Evolutionary conservation across 2,113 vertebrate genomes (phyloP).

Genomic region (Oriolus oriolus): DNA sequence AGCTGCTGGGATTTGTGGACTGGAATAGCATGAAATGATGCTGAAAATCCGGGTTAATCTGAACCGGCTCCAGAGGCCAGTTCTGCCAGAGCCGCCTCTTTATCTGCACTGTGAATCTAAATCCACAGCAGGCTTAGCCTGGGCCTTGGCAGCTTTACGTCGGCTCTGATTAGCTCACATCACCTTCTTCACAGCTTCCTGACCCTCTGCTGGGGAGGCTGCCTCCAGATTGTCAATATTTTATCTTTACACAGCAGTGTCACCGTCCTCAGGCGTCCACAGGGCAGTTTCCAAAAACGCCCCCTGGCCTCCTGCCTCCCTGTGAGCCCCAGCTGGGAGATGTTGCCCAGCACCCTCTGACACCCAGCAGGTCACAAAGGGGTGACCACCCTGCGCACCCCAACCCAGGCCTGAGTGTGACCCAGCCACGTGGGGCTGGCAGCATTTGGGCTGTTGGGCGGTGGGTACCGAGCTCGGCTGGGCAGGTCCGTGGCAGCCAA

Average conservation of each 20-base stretch:
- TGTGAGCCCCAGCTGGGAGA: not conserved
- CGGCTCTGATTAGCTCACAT: conserved; percentile 25
- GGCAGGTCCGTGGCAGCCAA: too few species aligned
- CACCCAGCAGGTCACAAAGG: not conserved
- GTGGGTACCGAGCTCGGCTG: too few species aligned
- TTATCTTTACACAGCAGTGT: not conserved
- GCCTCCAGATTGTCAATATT: not conserved
- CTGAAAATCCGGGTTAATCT: conserved; percentile 50
- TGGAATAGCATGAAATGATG: conserved; percentile 46
- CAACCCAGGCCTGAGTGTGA: not conserved
- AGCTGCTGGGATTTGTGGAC: not conserved
- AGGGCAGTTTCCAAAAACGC: not conserved
- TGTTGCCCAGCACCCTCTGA: not conserved
- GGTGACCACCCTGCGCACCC: not conserved
- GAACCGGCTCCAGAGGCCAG: not conserved
- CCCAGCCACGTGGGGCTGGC: not conserved
- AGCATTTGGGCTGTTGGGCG: not conserved
- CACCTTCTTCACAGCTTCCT: not conserved
- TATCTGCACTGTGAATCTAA: conserved; percentile 46
- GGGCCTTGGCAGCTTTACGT: conserved; percentile 22
- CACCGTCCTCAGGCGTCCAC: not conserved
- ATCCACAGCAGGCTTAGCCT: conserved; percentile 32
- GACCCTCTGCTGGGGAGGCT: not conserved
- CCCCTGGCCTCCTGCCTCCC: not conserved
- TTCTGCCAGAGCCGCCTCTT: not conserved